These are phyloP conservation scores for Achlya flavicornis DNA, from an alignment of 2,888 invertebrate species.

Conservation along the genomic window DNA sequence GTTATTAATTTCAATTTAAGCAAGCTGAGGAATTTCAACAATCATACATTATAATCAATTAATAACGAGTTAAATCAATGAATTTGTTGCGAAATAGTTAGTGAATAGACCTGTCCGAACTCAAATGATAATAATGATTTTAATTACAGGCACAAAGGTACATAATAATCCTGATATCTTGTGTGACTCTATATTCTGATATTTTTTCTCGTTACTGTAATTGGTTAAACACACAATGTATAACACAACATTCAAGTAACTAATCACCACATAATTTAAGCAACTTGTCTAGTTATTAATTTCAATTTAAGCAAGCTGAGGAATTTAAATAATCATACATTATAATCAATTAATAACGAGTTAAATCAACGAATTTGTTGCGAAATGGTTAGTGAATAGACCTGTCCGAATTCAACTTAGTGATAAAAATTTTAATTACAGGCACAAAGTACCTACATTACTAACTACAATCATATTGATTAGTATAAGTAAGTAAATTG, in stretches of 20 bases:
- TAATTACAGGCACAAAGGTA: no score
- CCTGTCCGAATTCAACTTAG: no score
- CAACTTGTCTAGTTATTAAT: background rate
- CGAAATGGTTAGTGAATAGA: background rate
- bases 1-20: background rate
- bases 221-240: no score
- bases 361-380: background rate
- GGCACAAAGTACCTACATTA: no score
- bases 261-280: background rate
- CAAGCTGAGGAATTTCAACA: background rate
- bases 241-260: background rate
- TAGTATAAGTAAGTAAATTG: constrained; percentile 21
- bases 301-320: background rate
- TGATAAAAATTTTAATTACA: no score
- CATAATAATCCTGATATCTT: no score
- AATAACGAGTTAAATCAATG: constrained; percentile 2
- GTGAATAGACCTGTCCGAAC: no score
- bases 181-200: no score
- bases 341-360: constrained; percentile 5
- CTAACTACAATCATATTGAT: no score
- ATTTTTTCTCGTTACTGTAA: no score
- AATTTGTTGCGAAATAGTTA: background rate
- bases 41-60: constrained; percentile 1
- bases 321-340: background rate
- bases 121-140: no score